phyloP scores from a whole-genome alignment of 2,113 vertebrate genomes.

The Notothenia coriiceps region DNA sequence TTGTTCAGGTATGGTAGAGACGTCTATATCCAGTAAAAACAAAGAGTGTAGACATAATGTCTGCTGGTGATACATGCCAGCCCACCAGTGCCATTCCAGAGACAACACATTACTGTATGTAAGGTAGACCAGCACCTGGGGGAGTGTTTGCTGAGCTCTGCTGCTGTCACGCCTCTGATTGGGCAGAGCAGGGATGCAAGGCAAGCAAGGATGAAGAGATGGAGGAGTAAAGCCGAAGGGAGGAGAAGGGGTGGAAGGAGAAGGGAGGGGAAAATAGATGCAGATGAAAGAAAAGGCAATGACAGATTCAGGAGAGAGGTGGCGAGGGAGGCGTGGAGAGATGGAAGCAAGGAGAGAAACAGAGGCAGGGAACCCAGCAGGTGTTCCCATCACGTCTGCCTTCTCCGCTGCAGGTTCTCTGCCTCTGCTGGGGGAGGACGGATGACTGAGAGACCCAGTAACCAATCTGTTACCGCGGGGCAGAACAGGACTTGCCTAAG shows the following conservation, averaged over 20 bases:
- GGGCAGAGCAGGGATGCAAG: constrained; percentile 54
- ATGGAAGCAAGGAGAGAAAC: constrained; percentile 59
- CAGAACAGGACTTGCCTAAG: constrained; percentile 17
- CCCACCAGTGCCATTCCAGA: constrained; percentile 35
- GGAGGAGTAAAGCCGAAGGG: constrained; percentile 34
- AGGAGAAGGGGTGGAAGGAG: constrained; percentile 30
- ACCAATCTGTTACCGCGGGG: constrained; percentile 36
- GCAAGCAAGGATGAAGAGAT: constrained; percentile 40
- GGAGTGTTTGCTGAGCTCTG: constrained; percentile 51
- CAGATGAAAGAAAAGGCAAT: constrained; percentile 73
- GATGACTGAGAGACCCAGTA: constrained; percentile 31
- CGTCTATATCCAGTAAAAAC: constrained; percentile 48
- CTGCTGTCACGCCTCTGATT: constrained; percentile 54
- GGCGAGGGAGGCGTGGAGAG: constrained; percentile 48
- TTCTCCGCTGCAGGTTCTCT: constrained; percentile 57
- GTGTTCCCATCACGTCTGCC: constrained; percentile 68
- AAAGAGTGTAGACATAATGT: constrained; percentile 41
- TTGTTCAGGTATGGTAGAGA: constrained; percentile 1
- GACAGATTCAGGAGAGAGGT: constrained; percentile 70
- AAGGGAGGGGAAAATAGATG: constrained; percentile 56
- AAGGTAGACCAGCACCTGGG: constrained; percentile 59
- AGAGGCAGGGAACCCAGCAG: constrained; percentile 74
- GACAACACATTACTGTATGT: constrained; percentile 47
- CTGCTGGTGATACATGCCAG: constrained; percentile 36
- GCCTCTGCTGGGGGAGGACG: constrained; percentile 48